These are phyloP conservation scores for Drosophila novamexicana DNA, from an alignment of 1,140 invertebrate species.

Conservation along the genomic window DNA sequence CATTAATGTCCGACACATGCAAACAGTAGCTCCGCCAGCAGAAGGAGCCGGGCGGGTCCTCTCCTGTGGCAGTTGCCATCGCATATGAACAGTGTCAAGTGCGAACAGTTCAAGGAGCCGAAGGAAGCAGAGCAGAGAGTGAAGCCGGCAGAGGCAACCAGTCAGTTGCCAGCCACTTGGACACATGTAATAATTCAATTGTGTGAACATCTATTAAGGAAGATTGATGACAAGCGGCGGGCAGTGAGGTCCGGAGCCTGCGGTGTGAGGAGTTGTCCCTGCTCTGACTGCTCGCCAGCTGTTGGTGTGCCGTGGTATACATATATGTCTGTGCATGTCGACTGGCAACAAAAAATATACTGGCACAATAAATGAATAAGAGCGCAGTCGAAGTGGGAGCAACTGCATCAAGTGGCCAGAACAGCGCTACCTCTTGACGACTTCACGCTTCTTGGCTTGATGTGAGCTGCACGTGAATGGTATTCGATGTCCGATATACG, in stretches of 20 bases:
- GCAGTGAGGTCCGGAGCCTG: conserved; percentile 37
- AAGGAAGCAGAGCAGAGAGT: neutral
- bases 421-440: conserved; percentile 56
- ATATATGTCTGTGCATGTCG: conserved; percentile 1
- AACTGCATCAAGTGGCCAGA: conserved; percentile 38
- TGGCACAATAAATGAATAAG: conserved; percentile 68
- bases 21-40: conserved; percentile 45
- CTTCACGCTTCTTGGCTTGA: conserved; percentile 41
- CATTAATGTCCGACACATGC: conserved; percentile 68
- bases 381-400: conserved; percentile 35
- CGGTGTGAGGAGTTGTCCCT: conserved; percentile 8
- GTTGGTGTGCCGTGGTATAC: conserved; percentile 23
- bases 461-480: conserved; percentile 43
- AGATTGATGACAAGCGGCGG: conserved; percentile 75
- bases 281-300: conserved; percentile 23
- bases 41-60: neutral
- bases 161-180: conserved; percentile 76
- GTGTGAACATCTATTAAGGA: conserved; percentile 83
- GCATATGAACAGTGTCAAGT: conserved; percentile 57
- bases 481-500: neutral
- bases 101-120: conserved; percentile 19
- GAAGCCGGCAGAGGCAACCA: conserved; percentile 22
- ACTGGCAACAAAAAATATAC: conserved; percentile 13
- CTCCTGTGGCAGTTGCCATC: conserved; percentile 14
- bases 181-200: conserved; percentile 83